Conservation (phyloP, 2,797 vertebrate genomes). For the Vespertilio murinus region DNA sequence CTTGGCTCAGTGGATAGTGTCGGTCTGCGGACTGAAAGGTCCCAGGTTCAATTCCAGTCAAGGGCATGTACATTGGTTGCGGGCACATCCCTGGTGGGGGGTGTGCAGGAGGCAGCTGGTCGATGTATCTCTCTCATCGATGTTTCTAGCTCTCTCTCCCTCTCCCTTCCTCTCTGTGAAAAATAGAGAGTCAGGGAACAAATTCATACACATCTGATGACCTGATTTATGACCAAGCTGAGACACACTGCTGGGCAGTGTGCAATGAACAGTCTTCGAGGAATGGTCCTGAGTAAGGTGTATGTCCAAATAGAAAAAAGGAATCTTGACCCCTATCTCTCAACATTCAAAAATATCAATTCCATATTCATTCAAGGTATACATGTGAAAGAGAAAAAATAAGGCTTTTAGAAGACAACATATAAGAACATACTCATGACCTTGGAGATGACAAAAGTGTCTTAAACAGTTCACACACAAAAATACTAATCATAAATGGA, state of each 20-base stretch:
- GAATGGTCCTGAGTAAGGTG: background rate
- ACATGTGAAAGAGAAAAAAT: slow-evolving; percentile 27
- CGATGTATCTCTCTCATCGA: too few species aligned
- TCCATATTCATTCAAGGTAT: slow-evolving; percentile 27
- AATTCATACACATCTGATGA: background rate
- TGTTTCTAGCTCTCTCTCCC: too few species aligned
- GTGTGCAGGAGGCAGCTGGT: too few species aligned
- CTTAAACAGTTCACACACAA: slow-evolving; percentile 24
- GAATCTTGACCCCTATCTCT: background rate
- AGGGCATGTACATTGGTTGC: too few species aligned
- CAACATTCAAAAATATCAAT: slow-evolving; percentile 45
- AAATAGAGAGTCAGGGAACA: background rate
- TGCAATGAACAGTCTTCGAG: background rate
- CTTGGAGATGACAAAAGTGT: background rate
- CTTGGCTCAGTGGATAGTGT: too few species aligned
- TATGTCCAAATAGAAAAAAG: slow-evolving; percentile 37
- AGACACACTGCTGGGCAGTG: background rate
- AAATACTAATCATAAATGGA: slow-evolving; percentile 28
- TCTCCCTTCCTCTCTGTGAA: too few species aligned
- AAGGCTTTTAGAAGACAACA: slow-evolving; percentile 19
- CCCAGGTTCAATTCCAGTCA: too few species aligned
- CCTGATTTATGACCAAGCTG: slow-evolving; percentile 10
- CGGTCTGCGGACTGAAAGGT: too few species aligned
- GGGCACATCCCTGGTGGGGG: too few species aligned
- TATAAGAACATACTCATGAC: slow-evolving; percentile 19